phyloP scores from a whole-genome alignment of 2,113 vertebrate species.

The Muscicapa adusta region DNA sequence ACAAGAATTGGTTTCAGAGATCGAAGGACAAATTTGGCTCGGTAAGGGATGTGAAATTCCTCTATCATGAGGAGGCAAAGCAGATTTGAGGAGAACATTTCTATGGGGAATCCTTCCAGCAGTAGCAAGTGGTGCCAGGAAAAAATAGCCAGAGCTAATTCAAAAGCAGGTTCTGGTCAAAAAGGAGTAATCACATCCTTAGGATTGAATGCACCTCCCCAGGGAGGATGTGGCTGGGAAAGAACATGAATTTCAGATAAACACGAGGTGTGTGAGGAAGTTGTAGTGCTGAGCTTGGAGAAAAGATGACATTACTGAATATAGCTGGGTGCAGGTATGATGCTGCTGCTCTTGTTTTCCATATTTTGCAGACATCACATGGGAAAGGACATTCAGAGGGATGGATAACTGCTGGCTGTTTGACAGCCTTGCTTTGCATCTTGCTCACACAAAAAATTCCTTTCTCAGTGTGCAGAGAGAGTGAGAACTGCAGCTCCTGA shows the following conservation, averaged over 20 bases:
- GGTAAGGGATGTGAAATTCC: background rate
- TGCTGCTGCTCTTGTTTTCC: background rate
- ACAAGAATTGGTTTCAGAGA: background rate
- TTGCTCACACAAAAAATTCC: background rate
- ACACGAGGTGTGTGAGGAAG: background rate
- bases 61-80: background rate
- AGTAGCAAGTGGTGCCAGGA: background rate
- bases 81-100: background rate
- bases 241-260: background rate
- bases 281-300: background rate
- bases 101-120: background rate
- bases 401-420: background rate
- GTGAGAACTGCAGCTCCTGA: background rate
- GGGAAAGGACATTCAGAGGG: background rate
- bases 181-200: background rate
- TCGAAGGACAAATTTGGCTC: background rate
- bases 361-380: background rate
- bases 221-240: background rate
- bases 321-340: background rate
- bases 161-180: background rate
- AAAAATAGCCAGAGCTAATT: background rate
- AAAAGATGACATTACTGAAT: background rate
- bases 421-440: background rate
- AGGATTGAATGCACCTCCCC: background rate
- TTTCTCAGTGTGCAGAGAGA: background rate